These are phyloP conservation scores for Tamias sibiricus DNA, from an alignment of 2,113 vertebrate genomes.

Conservation along the genomic window DNA sequence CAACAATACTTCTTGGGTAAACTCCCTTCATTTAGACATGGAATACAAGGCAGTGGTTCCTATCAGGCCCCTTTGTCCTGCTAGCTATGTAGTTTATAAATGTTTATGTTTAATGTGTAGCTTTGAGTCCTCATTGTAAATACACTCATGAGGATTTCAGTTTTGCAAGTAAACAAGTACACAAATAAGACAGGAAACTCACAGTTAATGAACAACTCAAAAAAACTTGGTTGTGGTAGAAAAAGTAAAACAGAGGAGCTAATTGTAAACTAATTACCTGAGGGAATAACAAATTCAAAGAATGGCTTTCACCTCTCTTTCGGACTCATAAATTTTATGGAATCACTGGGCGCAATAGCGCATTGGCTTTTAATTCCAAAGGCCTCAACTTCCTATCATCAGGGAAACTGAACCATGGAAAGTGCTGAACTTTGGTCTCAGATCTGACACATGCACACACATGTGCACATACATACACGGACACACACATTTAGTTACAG, in stretches of 20 bases:
- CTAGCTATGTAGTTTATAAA: not conserved
- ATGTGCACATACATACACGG: fast-evolving
- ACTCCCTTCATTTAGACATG: not conserved
- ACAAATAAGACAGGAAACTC: not conserved
- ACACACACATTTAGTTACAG: not conserved
- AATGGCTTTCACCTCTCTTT: not conserved
- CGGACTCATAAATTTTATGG: slow-evolving; percentile 14
- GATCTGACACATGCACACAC: not conserved
- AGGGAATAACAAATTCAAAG: not conserved
- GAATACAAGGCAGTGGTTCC: not conserved
- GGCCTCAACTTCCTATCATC: not conserved
- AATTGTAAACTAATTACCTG: slow-evolving; percentile 1
- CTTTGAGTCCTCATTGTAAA: not conserved
- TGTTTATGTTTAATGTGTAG: not conserved
- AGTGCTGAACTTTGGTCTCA: not conserved
- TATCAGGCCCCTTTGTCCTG: not conserved
- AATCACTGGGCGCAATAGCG: not conserved
- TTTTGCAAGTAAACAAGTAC: not conserved
- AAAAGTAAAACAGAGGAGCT: not conserved
- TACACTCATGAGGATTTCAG: not conserved
- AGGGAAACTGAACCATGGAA: not conserved
- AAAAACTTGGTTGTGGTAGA: not conserved
- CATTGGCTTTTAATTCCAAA: slow-evolving; percentile 25
- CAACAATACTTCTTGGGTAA: not conserved
- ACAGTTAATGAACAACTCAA: not conserved